Conservation (phyloP, 2,888 invertebrate genomes). For the Arrhopalites spinosus region DNA sequence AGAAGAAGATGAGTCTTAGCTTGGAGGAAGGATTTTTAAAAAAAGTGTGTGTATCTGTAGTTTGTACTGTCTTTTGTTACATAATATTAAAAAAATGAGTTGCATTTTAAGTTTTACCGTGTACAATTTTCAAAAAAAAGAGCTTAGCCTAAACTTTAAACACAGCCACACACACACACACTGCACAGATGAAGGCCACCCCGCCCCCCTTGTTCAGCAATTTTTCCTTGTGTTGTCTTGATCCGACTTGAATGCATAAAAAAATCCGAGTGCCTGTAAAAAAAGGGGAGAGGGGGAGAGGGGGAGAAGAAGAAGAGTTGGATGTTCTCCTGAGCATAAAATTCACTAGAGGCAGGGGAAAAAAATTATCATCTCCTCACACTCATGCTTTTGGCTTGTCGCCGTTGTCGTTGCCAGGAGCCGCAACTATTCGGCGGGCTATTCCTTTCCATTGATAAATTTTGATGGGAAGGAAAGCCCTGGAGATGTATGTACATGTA, state of each 20-base stretch:
- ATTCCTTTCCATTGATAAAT: slow-evolving; percentile 30
- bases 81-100: too few relatives aligned
- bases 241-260: not conserved
- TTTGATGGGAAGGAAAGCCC: slow-evolving; percentile 27
- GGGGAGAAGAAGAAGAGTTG: slow-evolving; percentile 1
- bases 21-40: too few relatives aligned
- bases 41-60: too few relatives aligned
- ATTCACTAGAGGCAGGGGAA: slow-evolving; percentile 33
- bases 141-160: slow-evolving; percentile 2
- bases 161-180: too few relatives aligned
- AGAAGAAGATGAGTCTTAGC: too few relatives aligned
- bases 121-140: slow-evolving; percentile 6
- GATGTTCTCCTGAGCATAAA: slow-evolving; percentile 36
- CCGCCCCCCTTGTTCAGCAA: too few relatives aligned
- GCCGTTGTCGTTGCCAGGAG: not conserved
- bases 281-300: not conserved
- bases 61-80: too few relatives aligned
- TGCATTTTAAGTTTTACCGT: not conserved
- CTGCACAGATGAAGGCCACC: not conserved
- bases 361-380: slow-evolving; percentile 35
- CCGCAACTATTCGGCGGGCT: not conserved
- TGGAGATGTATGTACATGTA: slow-evolving; percentile 18
- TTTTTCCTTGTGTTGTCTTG: too few relatives aligned
- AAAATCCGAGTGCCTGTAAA: not conserved
- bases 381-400: not conserved